phyloP scores from a whole-genome alignment of 2,113 vertebrate species.

The Pseudorectes ferrugineus region DNA sequence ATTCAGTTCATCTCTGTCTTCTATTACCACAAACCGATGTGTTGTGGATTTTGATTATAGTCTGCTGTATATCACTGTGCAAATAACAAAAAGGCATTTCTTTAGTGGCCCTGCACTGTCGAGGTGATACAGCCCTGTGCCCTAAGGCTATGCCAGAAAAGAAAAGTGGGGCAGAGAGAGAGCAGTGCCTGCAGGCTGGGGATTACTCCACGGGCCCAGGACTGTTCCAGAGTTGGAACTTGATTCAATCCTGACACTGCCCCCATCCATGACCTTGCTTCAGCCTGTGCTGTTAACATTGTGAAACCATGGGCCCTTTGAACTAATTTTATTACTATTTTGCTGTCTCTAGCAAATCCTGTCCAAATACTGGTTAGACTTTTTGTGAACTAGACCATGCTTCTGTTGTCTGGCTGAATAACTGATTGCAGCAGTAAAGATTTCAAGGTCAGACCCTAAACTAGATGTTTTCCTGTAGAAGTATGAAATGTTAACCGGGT shows the following conservation, averaged over 20 bases:
- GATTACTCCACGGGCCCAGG: accelerated
- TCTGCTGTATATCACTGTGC: background rate
- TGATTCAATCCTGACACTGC: background rate
- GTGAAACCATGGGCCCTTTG: background rate
- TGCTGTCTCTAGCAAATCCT: background rate
- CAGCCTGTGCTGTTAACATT: background rate
- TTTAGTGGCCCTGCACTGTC: background rate
- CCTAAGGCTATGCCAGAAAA: background rate
- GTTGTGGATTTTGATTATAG: background rate
- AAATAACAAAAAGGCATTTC: background rate
- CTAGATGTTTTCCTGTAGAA: background rate
- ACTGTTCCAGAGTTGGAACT: background rate
- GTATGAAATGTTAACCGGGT: background rate
- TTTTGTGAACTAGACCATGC: background rate
- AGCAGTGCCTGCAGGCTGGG: background rate
- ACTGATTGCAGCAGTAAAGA: background rate
- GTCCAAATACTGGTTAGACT: background rate
- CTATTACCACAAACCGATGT: background rate
- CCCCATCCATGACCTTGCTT: background rate
- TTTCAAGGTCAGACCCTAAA: background rate
- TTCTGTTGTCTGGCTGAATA: background rate
- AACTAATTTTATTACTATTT: background rate
- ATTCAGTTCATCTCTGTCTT: background rate
- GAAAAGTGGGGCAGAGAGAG: background rate
- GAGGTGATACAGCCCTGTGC: background rate